phyloP scores from a whole-genome alignment of 2,113 vertebrate species.

The Nestor notabilis region DNA sequence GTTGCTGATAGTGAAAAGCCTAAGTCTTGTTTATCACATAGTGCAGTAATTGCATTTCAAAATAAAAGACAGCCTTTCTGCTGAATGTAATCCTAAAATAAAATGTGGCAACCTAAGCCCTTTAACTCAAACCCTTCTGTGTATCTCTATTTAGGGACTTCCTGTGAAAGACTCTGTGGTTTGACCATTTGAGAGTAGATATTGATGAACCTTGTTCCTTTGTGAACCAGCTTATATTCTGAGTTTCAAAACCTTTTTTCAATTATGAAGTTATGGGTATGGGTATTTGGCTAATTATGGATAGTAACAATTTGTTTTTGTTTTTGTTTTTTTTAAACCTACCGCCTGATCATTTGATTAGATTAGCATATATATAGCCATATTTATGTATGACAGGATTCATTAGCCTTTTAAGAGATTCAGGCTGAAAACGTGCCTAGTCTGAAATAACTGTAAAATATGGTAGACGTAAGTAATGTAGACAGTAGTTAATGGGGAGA shows the following conservation, averaged over 20 bases:
- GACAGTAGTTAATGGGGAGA: neutral
- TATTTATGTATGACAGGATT: neutral
- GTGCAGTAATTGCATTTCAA: constrained; percentile 10
- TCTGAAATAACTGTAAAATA: neutral
- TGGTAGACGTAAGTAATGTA: neutral
- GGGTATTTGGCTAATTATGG: neutral
- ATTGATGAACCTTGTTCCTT: neutral
- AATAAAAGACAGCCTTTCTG: neutral
- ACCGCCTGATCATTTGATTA: neutral
- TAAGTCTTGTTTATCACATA: neutral
- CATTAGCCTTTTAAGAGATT: neutral
- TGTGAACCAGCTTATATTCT: neutral
- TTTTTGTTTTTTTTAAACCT: neutral
- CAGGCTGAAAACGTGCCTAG: neutral
- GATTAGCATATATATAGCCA: neutral
- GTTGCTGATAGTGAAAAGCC: neutral
- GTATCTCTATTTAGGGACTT: neutral
- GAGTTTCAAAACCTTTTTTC: neutral
- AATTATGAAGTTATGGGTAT: neutral
- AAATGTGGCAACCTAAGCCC: neutral
- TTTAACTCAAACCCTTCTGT: neutral
- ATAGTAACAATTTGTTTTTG: neutral
- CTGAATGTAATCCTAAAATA: neutral
- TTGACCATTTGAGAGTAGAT: neutral
- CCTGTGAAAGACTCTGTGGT: neutral